These are phyloP conservation scores for Panorpa germanica DNA, from an alignment of 2,888 invertebrate genomes.

Conservation along the genomic window DNA sequence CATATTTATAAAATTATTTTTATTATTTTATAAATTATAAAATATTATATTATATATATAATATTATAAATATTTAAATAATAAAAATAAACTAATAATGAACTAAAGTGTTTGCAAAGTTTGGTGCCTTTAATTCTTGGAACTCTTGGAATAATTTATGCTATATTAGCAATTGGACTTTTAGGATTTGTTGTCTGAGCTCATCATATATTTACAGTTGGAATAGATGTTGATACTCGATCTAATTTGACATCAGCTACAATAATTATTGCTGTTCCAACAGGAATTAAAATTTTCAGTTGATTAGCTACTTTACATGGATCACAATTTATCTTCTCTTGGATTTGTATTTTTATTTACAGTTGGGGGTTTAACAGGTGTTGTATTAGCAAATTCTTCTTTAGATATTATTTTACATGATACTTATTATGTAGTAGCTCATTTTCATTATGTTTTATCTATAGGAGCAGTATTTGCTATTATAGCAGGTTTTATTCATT, in stretches of 20 bases:
- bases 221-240: constrained; percentile 67
- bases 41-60: no score
- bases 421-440: constrained; percentile 70
- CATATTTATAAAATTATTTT: no score
- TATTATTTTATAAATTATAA: no score
- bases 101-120: no score
- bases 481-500: constrained; percentile 52
- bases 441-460: constrained; percentile 65
- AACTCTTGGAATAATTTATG: constrained; percentile 57
- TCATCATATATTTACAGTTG: constrained; percentile 72
- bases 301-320: constrained; percentile 55
- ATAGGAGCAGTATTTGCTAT: constrained; percentile 67
- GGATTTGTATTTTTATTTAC: constrained; percentile 67
- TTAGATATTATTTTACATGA: constrained; percentile 62
- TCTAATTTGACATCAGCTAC: constrained; percentile 72
- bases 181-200: constrained; percentile 73
- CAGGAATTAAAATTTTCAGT: constrained; percentile 69
- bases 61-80: no score
- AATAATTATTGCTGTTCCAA: constrained; percentile 73
- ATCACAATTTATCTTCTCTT: constrained; percentile 36
- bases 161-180: constrained; percentile 65
- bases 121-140: no score
- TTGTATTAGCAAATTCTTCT: constrained; percentile 52
- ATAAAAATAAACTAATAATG: no score
- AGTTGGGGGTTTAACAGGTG: constrained; percentile 49